Percentiles rank a stretch among this genome's conserved stretches.
Evolutionary conservation across 2,113 vertebrate species (phyloP).

Genomic region (Sapayoa aenigma): DNA sequence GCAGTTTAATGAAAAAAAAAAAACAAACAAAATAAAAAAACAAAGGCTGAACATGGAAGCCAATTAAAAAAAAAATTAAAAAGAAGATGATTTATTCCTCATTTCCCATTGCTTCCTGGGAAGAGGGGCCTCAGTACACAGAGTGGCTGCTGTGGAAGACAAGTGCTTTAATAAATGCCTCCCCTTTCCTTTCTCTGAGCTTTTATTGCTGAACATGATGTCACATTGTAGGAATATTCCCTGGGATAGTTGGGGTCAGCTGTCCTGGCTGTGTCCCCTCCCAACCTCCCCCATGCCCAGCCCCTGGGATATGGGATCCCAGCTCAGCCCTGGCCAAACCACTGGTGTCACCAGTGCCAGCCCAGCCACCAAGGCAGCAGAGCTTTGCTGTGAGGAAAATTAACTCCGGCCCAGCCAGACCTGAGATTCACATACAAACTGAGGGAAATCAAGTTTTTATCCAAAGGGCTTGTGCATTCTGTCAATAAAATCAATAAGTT

Average conservation of each 20-base stretch:
- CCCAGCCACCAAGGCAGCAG: neutral
- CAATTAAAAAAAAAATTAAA: neutral
- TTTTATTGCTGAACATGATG: neutral
- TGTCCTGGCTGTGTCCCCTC: neutral
- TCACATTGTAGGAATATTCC: rapidly evolving
- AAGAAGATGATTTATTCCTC: neutral
- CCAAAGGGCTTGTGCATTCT: neutral
- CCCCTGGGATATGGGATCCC: neutral
- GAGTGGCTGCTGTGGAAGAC: neutral
- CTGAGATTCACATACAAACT: too few species aligned
- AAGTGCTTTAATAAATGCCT: neutral
- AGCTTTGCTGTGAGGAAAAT: neutral
- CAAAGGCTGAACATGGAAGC: neutral
- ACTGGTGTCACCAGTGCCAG: rapidly evolving
- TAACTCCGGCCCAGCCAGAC: neutral
- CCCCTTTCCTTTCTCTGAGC: neutral
- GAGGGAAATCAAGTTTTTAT: neutral
- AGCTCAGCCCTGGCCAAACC: neutral
- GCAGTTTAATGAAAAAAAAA: neutral
- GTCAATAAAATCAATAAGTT: neutral
- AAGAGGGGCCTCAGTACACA: neutral
- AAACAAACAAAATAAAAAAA: neutral
- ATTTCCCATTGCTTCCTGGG: neutral
- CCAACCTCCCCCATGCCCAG: neutral
- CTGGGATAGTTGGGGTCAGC: neutral